phyloP scores from a whole-genome alignment of 2,888 invertebrate species.

The Dione vanillae region DNA sequence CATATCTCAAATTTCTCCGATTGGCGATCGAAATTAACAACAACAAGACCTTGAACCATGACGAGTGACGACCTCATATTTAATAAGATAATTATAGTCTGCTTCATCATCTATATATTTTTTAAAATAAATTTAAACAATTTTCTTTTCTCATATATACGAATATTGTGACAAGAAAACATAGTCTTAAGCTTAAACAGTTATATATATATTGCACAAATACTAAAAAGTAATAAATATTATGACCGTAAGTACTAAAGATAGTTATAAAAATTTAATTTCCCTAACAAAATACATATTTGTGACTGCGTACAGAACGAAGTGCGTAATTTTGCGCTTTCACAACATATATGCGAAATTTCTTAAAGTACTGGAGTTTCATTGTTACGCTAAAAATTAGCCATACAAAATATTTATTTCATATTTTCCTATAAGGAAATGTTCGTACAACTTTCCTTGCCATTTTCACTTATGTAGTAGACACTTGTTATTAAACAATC shows the following conservation, averaged over 20 bases:
- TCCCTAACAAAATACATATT: background rate
- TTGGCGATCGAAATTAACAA: too few relatives aligned
- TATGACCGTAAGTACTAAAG: conserved; percentile 6
- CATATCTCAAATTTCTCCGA: too few relatives aligned
- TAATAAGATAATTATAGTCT: too few relatives aligned
- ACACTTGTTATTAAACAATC: conserved; percentile 35
- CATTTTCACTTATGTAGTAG: conserved; percentile 18
- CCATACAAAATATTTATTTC: conserved; percentile 1
- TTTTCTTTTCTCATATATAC: too few relatives aligned
- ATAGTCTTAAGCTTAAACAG: background rate
- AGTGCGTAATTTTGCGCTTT: conserved; percentile 37
- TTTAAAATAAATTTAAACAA: too few relatives aligned
- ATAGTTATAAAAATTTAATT: conserved; percentile 1
- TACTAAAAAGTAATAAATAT: conserved; percentile 5
- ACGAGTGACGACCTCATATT: too few relatives aligned
- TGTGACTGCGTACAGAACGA: conserved; percentile 17
- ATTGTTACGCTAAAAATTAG: conserved; percentile 18
- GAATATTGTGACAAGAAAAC: too few relatives aligned
- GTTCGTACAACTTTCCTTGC: background rate
- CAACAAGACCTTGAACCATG: too few relatives aligned
- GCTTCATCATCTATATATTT: too few relatives aligned
- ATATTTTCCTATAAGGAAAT: conserved; percentile 25
- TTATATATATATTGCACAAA: background rate
- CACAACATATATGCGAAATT: conserved; percentile 37
- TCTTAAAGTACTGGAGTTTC: conserved; percentile 27